Base-by-base conservation (phyloP, 2,113 vertebrate species). In the Drymodes brunneopygia region DNA sequence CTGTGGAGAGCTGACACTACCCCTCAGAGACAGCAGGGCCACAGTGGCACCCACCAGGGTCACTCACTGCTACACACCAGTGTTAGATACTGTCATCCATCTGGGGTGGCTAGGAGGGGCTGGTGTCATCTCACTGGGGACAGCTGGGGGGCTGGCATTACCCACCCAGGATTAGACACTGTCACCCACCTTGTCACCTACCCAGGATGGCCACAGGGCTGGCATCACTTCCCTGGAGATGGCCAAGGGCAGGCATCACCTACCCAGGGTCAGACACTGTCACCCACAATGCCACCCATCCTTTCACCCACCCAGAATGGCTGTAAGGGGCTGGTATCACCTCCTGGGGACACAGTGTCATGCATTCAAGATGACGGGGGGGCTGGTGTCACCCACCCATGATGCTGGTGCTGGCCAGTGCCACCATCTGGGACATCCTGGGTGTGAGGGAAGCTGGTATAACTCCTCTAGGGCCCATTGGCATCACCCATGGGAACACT, bases 401-500 rank as follows among this genome's bases (percentile, higher is more conserved):
- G 15, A 42, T 31, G 28, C 11, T n/a, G 28, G 33, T 35, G 25
- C 51, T 72, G 12, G 14, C 17, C 27, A 51, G 54, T 67, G 38
- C 35, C 62, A 70, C n/a, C 15, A 38, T 10, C 33, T 57, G 54
- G 36, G 48, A 73, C 24, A 38, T 12, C 33, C 20, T 69, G 18
- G 15, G 15, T 69, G 24, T 54, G 56, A 12, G 73, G 23, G 15
- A 97, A 21, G n/a, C 16, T 33, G 58, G 42, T 35, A 62, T 38
- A 62, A 48, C 62, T 60, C 29, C 21, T 40, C 48, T 50, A 27
- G 27, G 40, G 98, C 98, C 38, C 99, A 99, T 3, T 79, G 50
- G 9, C 29, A 66, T 77, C 61, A 64, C 51, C 42, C 27, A 24
- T 45, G 38, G 47, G 23, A 18, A 53, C 54, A 77, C 12, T 53